Base-by-base conservation (phyloP, 2,797 vertebrate genomes). In the Centroberyx gerrardi region DNA sequence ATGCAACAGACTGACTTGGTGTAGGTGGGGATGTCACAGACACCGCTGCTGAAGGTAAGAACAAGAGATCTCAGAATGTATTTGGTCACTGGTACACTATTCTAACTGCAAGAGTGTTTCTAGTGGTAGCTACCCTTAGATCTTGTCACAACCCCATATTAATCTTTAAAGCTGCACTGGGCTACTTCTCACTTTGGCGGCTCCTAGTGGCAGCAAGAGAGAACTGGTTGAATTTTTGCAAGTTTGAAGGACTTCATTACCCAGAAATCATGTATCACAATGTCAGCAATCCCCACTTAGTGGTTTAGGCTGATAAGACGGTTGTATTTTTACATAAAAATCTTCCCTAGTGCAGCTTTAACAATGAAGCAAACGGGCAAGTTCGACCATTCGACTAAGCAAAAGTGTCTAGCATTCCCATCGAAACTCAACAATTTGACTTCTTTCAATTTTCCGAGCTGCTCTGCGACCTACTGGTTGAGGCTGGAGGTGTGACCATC, bases 391-490 rank as follows among this genome's bases (percentile, higher is more conserved):
- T 22, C 22, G 44, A 15, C 44, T 4, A 46, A 17, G 14, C 44
- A 5, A 14, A 2, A 62, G 2, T 38, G 14, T 58, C 63, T 17
- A 5, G 10, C 40, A 46, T 53, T 38, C 9, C 27, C 8, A 17
- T 7, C 48, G 1, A 67, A 51, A 17, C 4, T 48, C 7, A 8
- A 48, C 5, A 49, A 49, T 49, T 51, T 51, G 17, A 18, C 8
- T 14, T 13, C 10, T 44, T 15, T 44, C 2, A 14, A 44, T 46
- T 46, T 46, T 15, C 29, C 12, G 14, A 28, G 2, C 14, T 68
- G 33, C 29, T 53, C 14, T 55, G 61, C 6, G 38, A 88, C 93
- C 10, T 92, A 95, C 93, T 72, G 0, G 90, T 92, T 0, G 74
- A 62, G 40, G 84, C 8, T 9, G 61, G 80, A 2, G 77, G 69